Evolutionary conservation across 2,888 invertebrate species (phyloP), one percentile per base, ranked within the genome.

Genomic region (Agrochola macilenta): DNA sequence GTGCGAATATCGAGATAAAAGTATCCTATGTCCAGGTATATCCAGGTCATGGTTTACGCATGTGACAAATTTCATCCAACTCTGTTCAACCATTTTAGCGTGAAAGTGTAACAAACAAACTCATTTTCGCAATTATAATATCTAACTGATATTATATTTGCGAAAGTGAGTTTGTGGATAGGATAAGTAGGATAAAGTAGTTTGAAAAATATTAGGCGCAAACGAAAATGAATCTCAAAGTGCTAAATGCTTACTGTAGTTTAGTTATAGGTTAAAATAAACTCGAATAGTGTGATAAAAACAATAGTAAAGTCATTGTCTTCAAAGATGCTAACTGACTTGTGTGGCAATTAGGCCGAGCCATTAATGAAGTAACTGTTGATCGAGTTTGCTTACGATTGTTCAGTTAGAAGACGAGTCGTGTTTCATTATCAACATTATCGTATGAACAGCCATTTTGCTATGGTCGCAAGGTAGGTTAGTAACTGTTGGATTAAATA

Each of bases 291-390:
- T 65, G 43, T 71, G 54, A 61, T 17, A 61, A 20, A 68, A 68
- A 61, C 43, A 61, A 74, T 74, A 26, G 87, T 88, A 78, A 43
- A 23, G 12, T 2, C 39, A 60, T 39, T 30, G 58, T 77, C 82
- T 74, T 73, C 35, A 60, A 74, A 78, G 74, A 83, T 73, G 75
- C 68, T 69, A 78, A 71, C 77, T 74, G 74, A 78, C 70, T 86
- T 70, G 74, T 75, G 61, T 64, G 64, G 60, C 81, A 86, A 78
- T 76, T 86, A 70, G 70, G 5, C 12, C 58, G 58, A 73, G 26
- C 80, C 68, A 79, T 78, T 82, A 79, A 72, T 74, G 75, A 71
- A 73, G 77, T 87, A 86, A 75, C 68, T 74, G 80, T 83, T 68
- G 73, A 86, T 80, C 65, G 73, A 77, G 80, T 83, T 85, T 73